phyloP scores from a whole-genome alignment of 2,888 invertebrate species.

The Thereva nobilitata region DNA sequence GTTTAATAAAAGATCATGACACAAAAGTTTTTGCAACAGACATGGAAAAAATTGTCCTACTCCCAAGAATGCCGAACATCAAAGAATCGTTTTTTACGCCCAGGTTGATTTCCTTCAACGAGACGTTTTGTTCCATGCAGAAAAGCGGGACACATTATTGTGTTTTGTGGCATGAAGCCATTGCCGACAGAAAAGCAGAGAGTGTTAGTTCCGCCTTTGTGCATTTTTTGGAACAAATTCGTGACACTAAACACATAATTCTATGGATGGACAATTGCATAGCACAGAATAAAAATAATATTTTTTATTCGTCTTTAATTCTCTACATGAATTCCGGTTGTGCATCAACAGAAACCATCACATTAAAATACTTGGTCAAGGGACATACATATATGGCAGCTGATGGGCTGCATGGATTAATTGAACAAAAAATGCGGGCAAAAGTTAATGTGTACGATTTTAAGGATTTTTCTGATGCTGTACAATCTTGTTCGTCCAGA shows the following conservation, averaged over 20 bases:
- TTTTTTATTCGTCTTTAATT: not conserved
- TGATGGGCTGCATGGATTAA: constrained; percentile 11
- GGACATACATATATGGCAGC: constrained; percentile 19
- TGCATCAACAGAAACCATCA: not conserved
- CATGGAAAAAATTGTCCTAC: constrained; percentile 1
- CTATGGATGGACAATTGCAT: constrained; percentile 9
- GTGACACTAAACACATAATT: not conserved
- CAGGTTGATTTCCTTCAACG: too few relatives aligned
- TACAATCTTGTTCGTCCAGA: not conserved
- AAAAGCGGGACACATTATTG: constrained; percentile 5
- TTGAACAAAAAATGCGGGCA: constrained; percentile 2
- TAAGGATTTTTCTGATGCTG: constrained; percentile 3
- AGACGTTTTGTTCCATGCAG: not conserved
- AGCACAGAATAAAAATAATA: constrained; percentile 10
- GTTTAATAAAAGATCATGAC: not conserved
- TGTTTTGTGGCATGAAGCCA: constrained; percentile 9
- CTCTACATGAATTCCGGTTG: not conserved
- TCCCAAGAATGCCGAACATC: constrained; percentile 10
- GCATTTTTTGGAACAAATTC: not conserved
- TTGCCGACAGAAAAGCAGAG: constrained; percentile 4
- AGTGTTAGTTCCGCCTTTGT: not conserved
- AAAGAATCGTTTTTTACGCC: not conserved
- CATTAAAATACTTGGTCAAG: constrained; percentile 3
- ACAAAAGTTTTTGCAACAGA: not conserved
- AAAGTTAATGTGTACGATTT: constrained; percentile 1